These are phyloP conservation scores for Oncorhynchus mykiss DNA, from an alignment of 2,113 vertebrate species.

Conservation along the genomic window DNA sequence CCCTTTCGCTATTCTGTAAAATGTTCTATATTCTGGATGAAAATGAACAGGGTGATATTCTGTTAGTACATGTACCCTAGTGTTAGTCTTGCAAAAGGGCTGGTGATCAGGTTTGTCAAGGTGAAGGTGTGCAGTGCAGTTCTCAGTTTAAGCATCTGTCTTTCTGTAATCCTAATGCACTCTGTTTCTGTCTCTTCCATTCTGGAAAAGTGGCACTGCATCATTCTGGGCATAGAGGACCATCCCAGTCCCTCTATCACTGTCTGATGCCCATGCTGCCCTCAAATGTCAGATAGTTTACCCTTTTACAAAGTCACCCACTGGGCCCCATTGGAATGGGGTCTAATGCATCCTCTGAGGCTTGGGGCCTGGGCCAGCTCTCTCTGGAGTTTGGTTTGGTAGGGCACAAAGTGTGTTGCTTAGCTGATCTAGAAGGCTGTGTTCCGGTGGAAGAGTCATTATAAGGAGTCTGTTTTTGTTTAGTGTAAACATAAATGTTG, in stretches of 20 bases:
- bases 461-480: too few relatives aligned
- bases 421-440: constrained; percentile 3
- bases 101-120: too few relatives aligned
- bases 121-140: background rate
- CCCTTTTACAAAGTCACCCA: background rate
- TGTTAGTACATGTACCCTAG: too few relatives aligned
- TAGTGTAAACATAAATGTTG: too few relatives aligned
- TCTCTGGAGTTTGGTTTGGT: constrained; percentile 16
- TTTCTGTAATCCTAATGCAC: background rate
- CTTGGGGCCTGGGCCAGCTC: constrained; percentile 35
- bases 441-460: too few relatives aligned
- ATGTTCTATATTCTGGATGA: too few relatives aligned
- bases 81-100: too few relatives aligned
- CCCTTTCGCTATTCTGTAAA: too few relatives aligned
- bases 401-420: constrained; percentile 24
- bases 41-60: too few relatives aligned
- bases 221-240: background rate
- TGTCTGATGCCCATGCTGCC: background rate
- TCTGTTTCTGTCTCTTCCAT: constrained; percentile 8
- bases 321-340: constrained; percentile 18
- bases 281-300: background rate
- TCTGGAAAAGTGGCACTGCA: background rate
- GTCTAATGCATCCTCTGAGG: constrained; percentile 22
- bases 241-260: background rate
- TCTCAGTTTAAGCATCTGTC: background rate